These are phyloP conservation scores for Rhopalosiphum nymphaeae DNA, from an alignment of 2,888 invertebrate species.

Conservation along the genomic window DNA sequence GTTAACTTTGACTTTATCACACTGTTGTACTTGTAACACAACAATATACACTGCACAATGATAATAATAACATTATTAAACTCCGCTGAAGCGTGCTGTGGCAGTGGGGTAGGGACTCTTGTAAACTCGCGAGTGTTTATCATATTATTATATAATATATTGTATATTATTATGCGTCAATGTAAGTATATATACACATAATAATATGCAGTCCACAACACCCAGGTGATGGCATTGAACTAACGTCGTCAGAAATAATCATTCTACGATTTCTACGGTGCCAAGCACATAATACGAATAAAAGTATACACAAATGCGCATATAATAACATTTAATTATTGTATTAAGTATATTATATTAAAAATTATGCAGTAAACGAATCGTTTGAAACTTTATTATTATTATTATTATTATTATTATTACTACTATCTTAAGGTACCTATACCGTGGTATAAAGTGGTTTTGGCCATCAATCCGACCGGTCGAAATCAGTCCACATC, in stretches of 20 bases:
- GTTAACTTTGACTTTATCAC: conserved; percentile 30
- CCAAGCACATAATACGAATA: not conserved
- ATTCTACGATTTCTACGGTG: not conserved
- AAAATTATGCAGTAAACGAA: no score
- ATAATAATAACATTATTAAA: conserved; percentile 9
- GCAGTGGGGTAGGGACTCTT: not conserved
- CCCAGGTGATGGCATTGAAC: not conserved
- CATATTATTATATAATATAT: not conserved
- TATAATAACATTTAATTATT: not conserved
- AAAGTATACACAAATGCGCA: no score
- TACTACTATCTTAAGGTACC: not conserved
- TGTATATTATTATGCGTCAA: not conserved
- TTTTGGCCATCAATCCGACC: not conserved
- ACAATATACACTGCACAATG: not conserved
- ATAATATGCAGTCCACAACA: not conserved
- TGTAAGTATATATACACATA: not conserved
- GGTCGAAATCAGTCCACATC: not conserved
- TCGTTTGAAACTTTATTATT: not conserved
- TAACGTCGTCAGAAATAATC: not conserved
- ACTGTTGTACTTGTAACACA: not conserved
- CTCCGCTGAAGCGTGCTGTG: not conserved
- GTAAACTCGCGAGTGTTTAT: not conserved
- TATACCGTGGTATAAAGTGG: not conserved
- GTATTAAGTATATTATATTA: not conserved
- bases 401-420: no score